Evolutionary conservation across 2,797 vertebrate genomes (phyloP), one percentile per base, ranked within the genome.

Genomic region (Cuniculus paca): DNA sequence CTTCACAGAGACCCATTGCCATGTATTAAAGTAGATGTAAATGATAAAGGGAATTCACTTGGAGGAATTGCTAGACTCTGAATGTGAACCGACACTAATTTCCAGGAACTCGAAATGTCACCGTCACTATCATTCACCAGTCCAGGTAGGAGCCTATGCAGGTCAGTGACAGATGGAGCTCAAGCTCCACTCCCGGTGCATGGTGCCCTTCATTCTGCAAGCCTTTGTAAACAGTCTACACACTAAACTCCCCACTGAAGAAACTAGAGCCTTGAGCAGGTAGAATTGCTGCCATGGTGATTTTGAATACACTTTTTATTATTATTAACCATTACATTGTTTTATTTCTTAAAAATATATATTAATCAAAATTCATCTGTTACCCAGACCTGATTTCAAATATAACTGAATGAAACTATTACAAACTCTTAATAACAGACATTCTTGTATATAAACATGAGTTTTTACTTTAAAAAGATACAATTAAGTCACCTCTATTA

Each of bases 331-430:
- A 92, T 94, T 95, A 94, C 68, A 70, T 92, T 92, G 78, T 90
- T 84, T 75, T 88, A 7, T 52, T 3, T 52, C 60, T 74, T 52
- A 96, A 1, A 11, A 65, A 68, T 19, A 87, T 6, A 34, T 65
- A 72, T 94, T 95, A 91, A 93, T 96, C 65, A 95, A 94, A 96
- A 68, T 4, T 83, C 39, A 97, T 92, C 97, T 90, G 96, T 91
- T 90, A 97, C 58, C 45, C 85, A 95, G 56, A 84, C 19, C 50
- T 87, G 83, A 95, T 93, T 98, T 95, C 95, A 95, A 97, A 98
- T 90, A 74, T 94, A 95, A 7, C 63, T 14, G 89, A 74, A 94
- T 54, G 65, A 96, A 97, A 89, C 28, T 83, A 88, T 5, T 77
- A 74, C 74, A 96, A 93, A 97, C 34, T 68, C 34, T 42, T 20